These are phyloP conservation scores for Tipula vernalis DNA, from an alignment of 2,888 invertebrate species.

Conservation along the genomic window DNA sequence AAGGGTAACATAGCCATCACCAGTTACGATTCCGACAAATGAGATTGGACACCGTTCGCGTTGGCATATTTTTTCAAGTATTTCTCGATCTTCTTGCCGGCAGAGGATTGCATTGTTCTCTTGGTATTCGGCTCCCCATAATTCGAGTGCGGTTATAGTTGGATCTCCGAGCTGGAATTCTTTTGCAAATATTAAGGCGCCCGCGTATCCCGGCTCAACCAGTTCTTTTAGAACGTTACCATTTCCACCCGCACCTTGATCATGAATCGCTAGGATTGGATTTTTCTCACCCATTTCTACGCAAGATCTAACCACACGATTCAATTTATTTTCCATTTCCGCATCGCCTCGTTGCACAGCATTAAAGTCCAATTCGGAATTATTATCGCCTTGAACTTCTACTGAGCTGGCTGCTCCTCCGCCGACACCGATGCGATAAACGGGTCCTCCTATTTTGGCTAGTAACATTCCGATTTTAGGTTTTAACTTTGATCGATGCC, in stretches of 20 bases:
- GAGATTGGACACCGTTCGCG: slow-evolving; percentile 88
- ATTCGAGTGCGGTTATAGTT: slow-evolving; percentile 80
- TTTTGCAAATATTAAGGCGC: slow-evolving; percentile 78
- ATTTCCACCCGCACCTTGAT: slow-evolving; percentile 98
- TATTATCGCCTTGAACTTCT: slow-evolving; percentile 82
- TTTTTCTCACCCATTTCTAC: slow-evolving; percentile 69
- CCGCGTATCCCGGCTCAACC: slow-evolving; percentile 71
- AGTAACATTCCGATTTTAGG: slow-evolving; percentile 75
- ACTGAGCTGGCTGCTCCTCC: slow-evolving; percentile 98
- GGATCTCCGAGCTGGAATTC: slow-evolving; percentile 88
- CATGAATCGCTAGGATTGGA: slow-evolving; percentile 90
- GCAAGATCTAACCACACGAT: slow-evolving; percentile 85
- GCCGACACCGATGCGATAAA: slow-evolving; percentile 95
- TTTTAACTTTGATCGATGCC: slow-evolving; percentile 62
- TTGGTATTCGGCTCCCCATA: slow-evolving; percentile 99
- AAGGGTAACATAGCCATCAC: slow-evolving; percentile 63
- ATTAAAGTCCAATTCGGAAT: slow-evolving; percentile 79
- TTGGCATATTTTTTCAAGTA: slow-evolving; percentile 60
- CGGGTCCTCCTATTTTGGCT: slow-evolving; percentile 93
- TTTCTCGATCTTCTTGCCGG: slow-evolving; percentile 45
- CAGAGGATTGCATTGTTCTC: slow-evolving; percentile 89
- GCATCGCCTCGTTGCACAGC: slow-evolving; percentile 91
- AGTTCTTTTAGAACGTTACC: slow-evolving; percentile 95
- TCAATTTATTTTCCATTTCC: slow-evolving; percentile 97
- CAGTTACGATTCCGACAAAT: slow-evolving; percentile 86